phyloP scores from a whole-genome alignment of 2,113 vertebrate genomes.

The Protobothrops mucrosquamatus region DNA sequence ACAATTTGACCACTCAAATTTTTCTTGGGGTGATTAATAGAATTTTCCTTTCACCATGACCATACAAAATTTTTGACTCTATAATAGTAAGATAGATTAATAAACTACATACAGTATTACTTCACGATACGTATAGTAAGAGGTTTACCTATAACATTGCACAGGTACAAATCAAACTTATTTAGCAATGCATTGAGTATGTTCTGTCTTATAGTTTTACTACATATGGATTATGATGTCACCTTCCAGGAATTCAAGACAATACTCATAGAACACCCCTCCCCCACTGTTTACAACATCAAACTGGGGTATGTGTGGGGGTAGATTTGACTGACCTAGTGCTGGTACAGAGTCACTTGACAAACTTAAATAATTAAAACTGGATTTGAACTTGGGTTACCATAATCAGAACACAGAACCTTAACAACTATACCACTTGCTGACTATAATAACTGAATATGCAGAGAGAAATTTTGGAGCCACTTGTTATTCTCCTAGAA shows the following conservation, averaged over 20 bases:
- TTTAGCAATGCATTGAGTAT: not conserved
- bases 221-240: not conserved
- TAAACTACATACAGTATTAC: not conserved
- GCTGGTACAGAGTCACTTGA: not conserved
- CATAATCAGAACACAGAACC: not conserved
- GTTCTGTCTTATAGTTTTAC: not conserved
- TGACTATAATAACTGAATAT: not conserved
- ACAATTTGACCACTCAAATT: not conserved
- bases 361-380: not conserved
- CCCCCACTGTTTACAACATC: not conserved
- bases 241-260: not conserved
- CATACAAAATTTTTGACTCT: not conserved
- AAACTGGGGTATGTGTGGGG: not conserved
- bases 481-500: not conserved
- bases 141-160: not conserved
- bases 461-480: not conserved
- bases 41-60: not conserved
- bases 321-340: not conserved
- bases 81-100: not conserved
- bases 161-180: not conserved
- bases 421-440: not conserved
- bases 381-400: not conserved
- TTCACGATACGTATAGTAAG: not conserved
- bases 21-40: not conserved
- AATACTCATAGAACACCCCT: not conserved